phyloP scores from a whole-genome alignment of 1,140 invertebrate genomes.

The Amyelois transitella region DNA sequence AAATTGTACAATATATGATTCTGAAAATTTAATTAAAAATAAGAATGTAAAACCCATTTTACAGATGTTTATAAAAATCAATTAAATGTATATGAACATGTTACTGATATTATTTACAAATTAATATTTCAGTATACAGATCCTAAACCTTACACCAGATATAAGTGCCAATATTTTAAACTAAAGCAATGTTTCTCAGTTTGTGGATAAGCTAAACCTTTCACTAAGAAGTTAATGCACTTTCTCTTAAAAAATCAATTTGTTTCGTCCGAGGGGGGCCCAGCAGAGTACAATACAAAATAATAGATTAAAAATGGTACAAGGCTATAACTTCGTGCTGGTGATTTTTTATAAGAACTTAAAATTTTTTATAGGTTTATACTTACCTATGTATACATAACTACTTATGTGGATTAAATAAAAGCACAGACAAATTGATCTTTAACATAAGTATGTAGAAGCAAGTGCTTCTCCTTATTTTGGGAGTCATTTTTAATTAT shows the following conservation, averaged over 20 bases:
- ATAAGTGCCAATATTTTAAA: not conserved
- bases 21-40: too few relatives aligned
- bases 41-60: too few relatives aligned
- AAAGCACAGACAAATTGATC: too few relatives aligned
- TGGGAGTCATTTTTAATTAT: too few relatives aligned
- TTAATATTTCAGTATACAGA: not conserved
- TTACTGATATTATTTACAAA: not conserved
- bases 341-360: too few relatives aligned
- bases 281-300: constrained; percentile 29
- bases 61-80: not conserved
- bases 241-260: constrained; percentile 48
- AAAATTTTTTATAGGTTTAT: too few relatives aligned
- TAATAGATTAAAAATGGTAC: not conserved
- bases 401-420: too few relatives aligned
- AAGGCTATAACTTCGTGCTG: not conserved
- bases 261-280: constrained; percentile 21
- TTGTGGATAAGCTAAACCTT: constrained; percentile 18
- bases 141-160: not conserved
- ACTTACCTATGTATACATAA: too few relatives aligned
- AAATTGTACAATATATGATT: too few relatives aligned
- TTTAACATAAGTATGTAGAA: too few relatives aligned
- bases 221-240: constrained; percentile 33
- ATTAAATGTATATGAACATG: not conserved
- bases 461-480: too few relatives aligned
- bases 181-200: not conserved